phyloP scores from a whole-genome alignment of 2,113 vertebrate genomes.

The Charadrius vociferus region DNA sequence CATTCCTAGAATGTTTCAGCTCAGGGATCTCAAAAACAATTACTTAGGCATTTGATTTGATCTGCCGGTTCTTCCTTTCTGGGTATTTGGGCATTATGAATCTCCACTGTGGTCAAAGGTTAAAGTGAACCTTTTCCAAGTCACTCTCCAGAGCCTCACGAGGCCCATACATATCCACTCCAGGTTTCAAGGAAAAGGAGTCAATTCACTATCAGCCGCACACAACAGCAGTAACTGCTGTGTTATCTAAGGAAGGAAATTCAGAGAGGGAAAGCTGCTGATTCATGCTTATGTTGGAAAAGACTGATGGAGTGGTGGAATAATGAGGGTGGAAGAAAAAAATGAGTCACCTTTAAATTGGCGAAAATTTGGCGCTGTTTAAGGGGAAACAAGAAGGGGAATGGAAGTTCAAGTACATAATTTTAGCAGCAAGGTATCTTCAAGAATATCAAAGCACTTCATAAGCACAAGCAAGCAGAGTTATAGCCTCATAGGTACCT shows the following conservation, averaged over 20 bases:
- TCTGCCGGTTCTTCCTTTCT: neutral
- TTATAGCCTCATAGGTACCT: neutral
- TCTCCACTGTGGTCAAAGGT: neutral
- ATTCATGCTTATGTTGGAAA: neutral
- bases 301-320: neutral
- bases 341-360: neutral
- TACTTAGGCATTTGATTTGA: constrained; percentile 52
- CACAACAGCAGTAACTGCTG: neutral
- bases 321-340: neutral
- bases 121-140: neutral
- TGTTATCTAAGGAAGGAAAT: neutral
- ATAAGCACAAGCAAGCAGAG: neutral
- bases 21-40: constrained; percentile 52
- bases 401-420: neutral
- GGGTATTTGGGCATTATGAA: neutral
- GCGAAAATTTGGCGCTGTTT: neutral
- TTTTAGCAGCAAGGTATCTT: neutral
- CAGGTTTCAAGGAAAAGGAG: neutral
- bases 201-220: neutral
- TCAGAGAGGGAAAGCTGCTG: neutral
- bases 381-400: neutral
- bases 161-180: neutral
- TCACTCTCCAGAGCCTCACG: neutral
- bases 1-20: constrained; percentile 43
- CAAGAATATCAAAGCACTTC: neutral